These are phyloP conservation scores for Oncopodura yosiiana DNA, from an alignment of 1,140 invertebrate genomes.

Conservation along the genomic window DNA sequence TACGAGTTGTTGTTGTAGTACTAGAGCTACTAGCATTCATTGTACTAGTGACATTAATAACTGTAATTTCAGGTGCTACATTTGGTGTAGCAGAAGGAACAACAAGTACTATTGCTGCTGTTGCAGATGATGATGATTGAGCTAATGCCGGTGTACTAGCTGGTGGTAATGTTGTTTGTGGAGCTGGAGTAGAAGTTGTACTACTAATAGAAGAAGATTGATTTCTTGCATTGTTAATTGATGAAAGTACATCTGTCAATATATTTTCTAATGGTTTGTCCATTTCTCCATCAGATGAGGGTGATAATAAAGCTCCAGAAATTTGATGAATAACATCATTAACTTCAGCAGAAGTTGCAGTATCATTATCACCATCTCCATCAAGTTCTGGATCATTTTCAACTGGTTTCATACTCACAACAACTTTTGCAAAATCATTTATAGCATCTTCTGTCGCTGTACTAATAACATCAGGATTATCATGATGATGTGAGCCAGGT, in stretches of 20 bases:
- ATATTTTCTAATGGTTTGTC: slow-evolving; percentile 32
- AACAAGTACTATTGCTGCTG: neutral
- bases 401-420: slow-evolving; percentile 7
- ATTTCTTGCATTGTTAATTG: slow-evolving; percentile 28
- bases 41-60: too few species aligned
- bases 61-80: slow-evolving; percentile 1
- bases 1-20: slow-evolving; percentile 11
- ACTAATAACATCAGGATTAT: neutral
- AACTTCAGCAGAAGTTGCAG: slow-evolving; percentile 32
- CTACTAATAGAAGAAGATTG: too few species aligned
- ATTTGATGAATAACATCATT: slow-evolving; percentile 33
- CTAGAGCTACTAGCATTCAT: too few species aligned
- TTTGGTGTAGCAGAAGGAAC: slow-evolving; percentile 3
- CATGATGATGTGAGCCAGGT: neutral
- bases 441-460: slow-evolving; percentile 17
- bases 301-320: slow-evolving; percentile 29
- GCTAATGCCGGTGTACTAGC: neutral
- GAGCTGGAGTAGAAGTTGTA: neutral
- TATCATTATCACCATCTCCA: slow-evolving; percentile 27
- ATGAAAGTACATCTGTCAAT: slow-evolving; percentile 28
- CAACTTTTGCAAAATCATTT: slow-evolving; percentile 18
- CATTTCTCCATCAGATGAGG: slow-evolving; percentile 8
- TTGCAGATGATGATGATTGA: neutral
- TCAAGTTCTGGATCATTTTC: neutral
- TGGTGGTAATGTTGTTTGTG: neutral